Evolutionary conservation across 2,797 vertebrate species (phyloP), one percentile per base, ranked within the genome.

Genomic region (Danio albolineatus): DNA sequence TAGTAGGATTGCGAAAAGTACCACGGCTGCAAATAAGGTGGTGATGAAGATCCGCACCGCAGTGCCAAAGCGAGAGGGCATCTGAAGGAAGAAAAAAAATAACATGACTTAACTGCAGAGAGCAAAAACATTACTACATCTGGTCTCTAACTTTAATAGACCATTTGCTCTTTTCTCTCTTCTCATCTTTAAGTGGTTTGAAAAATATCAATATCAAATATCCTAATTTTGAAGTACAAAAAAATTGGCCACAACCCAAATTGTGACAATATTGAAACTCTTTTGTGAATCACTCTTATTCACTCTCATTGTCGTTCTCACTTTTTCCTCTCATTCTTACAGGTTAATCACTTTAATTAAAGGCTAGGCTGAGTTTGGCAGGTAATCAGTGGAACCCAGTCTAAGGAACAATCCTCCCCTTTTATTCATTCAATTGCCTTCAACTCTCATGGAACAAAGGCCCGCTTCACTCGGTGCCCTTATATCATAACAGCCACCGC

Each of bases 1-100:
- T 5, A 98, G 92, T 59, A 98, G 91, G 89, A 99, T 97, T 85
- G 96, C 96, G 79, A 97, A 97, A 85, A 99, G 95, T 86, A 99
- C 97, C 38, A 90, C 95, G 86, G 96, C 89, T 41, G 97, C 98
- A 17, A 99, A 99, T 48, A 98, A 92, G 88, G 96, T 97, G 92
- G 97, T 99, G 92, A 95, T 92, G 72, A 95, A 91, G 38, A 98
- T 94, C 73, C 95, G 96, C 89, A 99, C 87, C 87, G 93, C 94
- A 81, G 95, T 96, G 76, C 94, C 90, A 88, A 91, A 93, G 91
- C 94, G 92, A 90, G 94, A 95, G 93, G 97, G 93, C 97, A 99
- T 98, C 97, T 98, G 88, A 39, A 76, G 72, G 5, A 56, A 53
- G 16, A 41, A 43, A n/a, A 10, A 39, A 53, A 8, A 59, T 19